Conservation (phyloP, 2,113 vertebrate genomes). For the Vombatus ursinus region DNA sequence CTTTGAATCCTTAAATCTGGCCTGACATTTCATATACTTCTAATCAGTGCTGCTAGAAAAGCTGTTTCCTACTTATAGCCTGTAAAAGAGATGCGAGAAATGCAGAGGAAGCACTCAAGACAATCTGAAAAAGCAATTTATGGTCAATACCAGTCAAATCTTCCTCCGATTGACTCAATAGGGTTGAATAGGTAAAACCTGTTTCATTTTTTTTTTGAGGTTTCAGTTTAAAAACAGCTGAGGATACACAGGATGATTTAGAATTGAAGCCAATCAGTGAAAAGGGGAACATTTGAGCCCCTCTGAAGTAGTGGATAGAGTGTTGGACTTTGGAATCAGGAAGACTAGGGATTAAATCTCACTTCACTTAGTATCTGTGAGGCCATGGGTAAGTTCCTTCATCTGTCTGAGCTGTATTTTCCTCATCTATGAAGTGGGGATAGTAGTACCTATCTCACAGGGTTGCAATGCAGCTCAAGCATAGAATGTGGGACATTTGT, state of each 20-base stretch:
- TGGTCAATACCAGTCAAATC: constrained; percentile 20
- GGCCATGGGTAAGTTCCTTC: neutral
- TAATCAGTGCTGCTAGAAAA: constrained; percentile 66
- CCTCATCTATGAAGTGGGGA: neutral
- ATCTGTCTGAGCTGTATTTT: neutral
- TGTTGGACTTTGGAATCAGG: neutral
- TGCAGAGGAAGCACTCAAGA: constrained; percentile 56
- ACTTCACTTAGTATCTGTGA: neutral
- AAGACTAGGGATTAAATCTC: neutral
- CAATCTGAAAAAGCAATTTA: constrained; percentile 64
- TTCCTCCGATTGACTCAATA: constrained; percentile 49
- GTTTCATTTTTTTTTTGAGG: neutral
- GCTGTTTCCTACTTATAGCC: constrained; percentile 53
- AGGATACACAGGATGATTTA: neutral
- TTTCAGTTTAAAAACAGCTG: neutral
- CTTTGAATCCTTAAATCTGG: constrained; percentile 66
- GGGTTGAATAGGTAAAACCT: constrained; percentile 31
- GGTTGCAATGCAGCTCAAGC: neutral
- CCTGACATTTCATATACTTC: constrained; percentile 63
- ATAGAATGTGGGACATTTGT: neutral
- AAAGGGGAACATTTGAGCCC: neutral
- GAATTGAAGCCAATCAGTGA: neutral
- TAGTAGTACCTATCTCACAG: neutral
- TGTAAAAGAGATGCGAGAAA: constrained; percentile 69
- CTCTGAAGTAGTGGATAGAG: neutral